phyloP scores from a whole-genome alignment of 2,113 vertebrate species.

The Anarrhichthys ocellatus region DNA sequence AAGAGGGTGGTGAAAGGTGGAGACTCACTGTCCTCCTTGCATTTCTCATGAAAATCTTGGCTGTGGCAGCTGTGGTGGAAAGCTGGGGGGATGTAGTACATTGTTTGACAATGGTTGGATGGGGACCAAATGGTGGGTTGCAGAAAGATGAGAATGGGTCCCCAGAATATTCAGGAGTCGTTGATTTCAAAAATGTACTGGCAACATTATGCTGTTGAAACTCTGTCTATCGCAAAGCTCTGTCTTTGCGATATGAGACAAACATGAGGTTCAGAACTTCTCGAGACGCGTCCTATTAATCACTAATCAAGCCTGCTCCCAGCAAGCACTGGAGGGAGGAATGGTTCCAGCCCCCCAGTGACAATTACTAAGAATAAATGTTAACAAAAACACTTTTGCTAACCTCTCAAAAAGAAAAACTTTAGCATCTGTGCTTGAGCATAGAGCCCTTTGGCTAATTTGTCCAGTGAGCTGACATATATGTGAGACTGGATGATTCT shows the following conservation, averaged over 20 bases:
- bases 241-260: constrained; percentile 25
- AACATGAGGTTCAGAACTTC: constrained; percentile 13
- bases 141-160: constrained; percentile 57
- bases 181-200: constrained; percentile 48
- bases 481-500: constrained; percentile 2
- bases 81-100: constrained; percentile 32
- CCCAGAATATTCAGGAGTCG: constrained; percentile 45
- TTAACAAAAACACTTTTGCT: neutral
- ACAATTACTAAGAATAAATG: constrained; percentile 20
- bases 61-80: constrained; percentile 35
- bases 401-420: constrained; percentile 15
- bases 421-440: neutral
- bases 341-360: constrained; percentile 19
- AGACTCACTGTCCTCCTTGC: constrained; percentile 28
- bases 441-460: neutral
- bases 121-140: constrained; percentile 50
- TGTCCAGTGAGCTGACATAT: neutral
- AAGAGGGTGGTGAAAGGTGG: constrained; percentile 41
- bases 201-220: constrained; percentile 26
- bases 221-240: too few relatives aligned
- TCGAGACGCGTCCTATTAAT: constrained; percentile 36
- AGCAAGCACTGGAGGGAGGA: constrained; percentile 30
- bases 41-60: constrained; percentile 48
- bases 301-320: constrained; percentile 49
- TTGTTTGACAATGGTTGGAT: constrained; percentile 52